Evolutionary conservation across 2,888 invertebrate species (phyloP), one percentile per base, ranked within the genome.

Genomic region (Rhingia rostrata): DNA sequence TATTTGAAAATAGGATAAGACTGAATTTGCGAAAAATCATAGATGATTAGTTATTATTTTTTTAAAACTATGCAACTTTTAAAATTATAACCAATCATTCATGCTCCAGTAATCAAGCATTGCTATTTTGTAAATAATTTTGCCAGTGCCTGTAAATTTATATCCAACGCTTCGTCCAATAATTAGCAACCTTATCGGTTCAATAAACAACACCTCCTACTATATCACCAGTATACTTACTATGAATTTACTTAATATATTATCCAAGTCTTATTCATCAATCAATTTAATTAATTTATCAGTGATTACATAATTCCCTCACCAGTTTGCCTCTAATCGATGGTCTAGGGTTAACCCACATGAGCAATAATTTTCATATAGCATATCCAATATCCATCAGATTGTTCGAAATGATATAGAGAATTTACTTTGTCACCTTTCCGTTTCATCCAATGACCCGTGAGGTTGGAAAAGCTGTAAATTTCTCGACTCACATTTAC

Each of bases 201-300:
- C 22, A 22, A 22, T 22, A 22, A 22, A 22, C 22, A 2, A 2
- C 22, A 22, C 22, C 2, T 1, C 22, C 22, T 2, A 2, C 2
- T 22, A 22, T 22, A 22, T 22, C 22, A 22, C 22, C 22, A 22
- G 22, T 22, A 43, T 12, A 45, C 2, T 12, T 12, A 4, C 45
- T 45, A 45, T 12, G 4, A 12, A 12, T 35, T 35, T 12, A 14
- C 54, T 12, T 12, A 30, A 30, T 56, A 10, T 5, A 43, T 12
- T n/a, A 14, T 61, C n/a, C 63, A 49, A 39, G n/a, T 35, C 39
- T 30, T 14, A 43, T 45, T 45, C 45, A 45, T 67, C 67, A 54
- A 45, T 67, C 43, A 67, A 54, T 67, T 67, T 45, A 45, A 56
- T 54, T 67, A 67, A 67, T 67, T 56, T 33, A 56, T 67, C 54